Evolutionary conservation across 2,113 vertebrate genomes (phyloP).

Genomic region (Pomatostomus ruficeps): DNA sequence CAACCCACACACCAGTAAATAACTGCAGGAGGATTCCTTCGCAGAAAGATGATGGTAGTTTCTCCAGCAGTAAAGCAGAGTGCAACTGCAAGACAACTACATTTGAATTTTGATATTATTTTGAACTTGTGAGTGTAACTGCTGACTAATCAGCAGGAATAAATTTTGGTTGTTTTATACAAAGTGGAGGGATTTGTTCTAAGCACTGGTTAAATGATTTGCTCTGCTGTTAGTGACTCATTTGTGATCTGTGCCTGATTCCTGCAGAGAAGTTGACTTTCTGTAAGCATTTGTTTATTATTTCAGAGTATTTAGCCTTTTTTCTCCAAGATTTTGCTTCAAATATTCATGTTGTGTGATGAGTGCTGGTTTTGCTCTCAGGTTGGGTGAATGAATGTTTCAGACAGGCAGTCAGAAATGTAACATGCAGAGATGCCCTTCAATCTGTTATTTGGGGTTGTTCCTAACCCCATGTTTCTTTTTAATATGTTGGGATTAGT

Average conservation of each 20-base stretch:
- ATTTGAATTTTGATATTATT: constrained; percentile 34
- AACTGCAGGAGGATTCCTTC: background rate
- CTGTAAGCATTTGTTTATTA: background rate
- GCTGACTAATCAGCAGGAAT: constrained; percentile 45
- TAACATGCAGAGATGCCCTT: background rate
- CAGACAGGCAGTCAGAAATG: background rate
- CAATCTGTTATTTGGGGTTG: background rate
- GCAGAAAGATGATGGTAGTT: background rate
- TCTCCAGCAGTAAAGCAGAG: background rate
- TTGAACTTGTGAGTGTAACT: constrained; percentile 5
- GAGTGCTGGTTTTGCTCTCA: background rate
- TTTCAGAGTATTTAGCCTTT: background rate
- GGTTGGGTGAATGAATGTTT: background rate
- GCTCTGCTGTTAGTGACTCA: constrained; percentile 24
- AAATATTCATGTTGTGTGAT: background rate
- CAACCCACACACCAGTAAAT: background rate
- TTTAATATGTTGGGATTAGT: background rate
- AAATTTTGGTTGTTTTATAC: background rate
- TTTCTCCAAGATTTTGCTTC: background rate
- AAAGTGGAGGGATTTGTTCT: background rate
- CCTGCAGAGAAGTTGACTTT: constrained; percentile 1
- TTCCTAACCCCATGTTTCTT: background rate
- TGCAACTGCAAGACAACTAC: background rate
- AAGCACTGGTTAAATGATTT: background rate
- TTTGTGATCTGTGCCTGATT: constrained; percentile 6